These are phyloP conservation scores for Macropus fuliginosus DNA, from an alignment of 2,797 vertebrate genomes.

Conservation along the genomic window DNA sequence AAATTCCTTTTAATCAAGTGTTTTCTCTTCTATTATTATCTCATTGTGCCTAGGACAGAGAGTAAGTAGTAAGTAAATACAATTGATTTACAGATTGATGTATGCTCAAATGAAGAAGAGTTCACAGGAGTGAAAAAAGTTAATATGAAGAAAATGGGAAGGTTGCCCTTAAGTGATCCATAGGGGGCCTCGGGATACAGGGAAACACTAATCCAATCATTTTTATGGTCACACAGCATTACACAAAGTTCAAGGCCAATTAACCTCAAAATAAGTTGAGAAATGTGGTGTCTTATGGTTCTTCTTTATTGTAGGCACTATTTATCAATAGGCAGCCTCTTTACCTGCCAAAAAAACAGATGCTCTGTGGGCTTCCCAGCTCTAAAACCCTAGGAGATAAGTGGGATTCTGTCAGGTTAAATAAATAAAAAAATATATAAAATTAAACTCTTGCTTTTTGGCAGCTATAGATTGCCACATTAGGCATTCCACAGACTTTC, in stretches of 20 bases:
- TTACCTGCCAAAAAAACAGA: conserved; percentile 14
- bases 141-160: conserved; percentile 29
- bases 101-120: not conserved
- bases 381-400: conserved; percentile 61
- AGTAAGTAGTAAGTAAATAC: not conserved
- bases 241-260: not conserved
- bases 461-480: conserved; percentile 5
- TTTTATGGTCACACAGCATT: not conserved
- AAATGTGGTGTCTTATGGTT: conserved; percentile 4
- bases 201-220: not conserved
- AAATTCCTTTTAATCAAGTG: not conserved
- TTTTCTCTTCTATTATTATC: not conserved
- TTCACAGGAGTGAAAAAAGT: not conserved
- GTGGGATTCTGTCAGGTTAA: conserved; percentile 54
- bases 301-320: conserved; percentile 17
- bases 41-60: not conserved
- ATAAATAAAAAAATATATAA: conserved; percentile 53
- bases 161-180: conserved; percentile 10
- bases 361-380: not conserved
- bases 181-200: not conserved
- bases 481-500: conserved; percentile 42
- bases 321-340: conserved; percentile 38
- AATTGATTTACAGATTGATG: not conserved
- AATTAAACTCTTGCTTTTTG: conserved; percentile 47
- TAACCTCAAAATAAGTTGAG: conserved; percentile 42